Conservation (phyloP, 2,113 vertebrate genomes). For the Meriones unguiculatus region DNA sequence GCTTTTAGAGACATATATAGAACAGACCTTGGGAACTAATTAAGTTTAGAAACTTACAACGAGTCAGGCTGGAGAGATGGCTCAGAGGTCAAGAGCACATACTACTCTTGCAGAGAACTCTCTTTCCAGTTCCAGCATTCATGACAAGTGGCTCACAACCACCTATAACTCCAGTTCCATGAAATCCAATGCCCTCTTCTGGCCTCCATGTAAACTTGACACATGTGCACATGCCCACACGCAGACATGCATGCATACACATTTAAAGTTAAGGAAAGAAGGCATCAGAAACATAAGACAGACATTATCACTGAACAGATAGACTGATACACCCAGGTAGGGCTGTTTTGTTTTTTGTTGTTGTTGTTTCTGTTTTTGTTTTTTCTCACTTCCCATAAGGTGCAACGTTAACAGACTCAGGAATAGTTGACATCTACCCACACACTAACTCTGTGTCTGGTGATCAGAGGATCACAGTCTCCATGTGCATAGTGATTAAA, state of each 20-base stretch:
- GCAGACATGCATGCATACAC: not conserved
- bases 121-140: not conserved
- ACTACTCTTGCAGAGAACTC: not conserved
- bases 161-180: not conserved
- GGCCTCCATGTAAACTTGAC: not conserved
- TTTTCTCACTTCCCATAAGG: conserved; percentile 18
- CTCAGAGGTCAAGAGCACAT: not conserved
- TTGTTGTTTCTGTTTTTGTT: no score
- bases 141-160: not conserved
- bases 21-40: not conserved
- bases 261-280: not conserved
- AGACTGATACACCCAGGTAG: not conserved
- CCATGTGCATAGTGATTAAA: not conserved
- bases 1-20: not conserved
- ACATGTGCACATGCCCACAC: not conserved
- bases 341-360: not conserved
- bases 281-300: not conserved
- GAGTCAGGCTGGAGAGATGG: not conserved
- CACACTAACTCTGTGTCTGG: not conserved
- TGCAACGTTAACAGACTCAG: not conserved
- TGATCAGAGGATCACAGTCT: not conserved
- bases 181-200: not conserved
- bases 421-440: not conserved
- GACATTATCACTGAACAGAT: not conserved
- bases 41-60: conserved; percentile 23